Conservation (phyloP, 2,113 vertebrate species). For the Hippopotamus amphibius region DNA sequence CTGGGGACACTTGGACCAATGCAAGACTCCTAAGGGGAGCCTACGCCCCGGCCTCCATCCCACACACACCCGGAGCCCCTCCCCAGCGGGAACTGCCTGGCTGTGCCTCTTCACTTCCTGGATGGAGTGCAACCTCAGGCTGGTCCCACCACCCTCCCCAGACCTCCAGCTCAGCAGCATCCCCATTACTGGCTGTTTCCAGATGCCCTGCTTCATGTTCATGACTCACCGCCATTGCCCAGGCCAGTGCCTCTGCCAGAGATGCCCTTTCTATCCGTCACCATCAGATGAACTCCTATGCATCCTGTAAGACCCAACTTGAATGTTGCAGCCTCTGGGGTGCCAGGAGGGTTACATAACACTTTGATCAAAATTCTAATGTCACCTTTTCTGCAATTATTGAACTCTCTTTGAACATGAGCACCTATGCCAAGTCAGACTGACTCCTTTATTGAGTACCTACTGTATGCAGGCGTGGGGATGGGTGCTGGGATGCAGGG, state of each 20-base stretch:
- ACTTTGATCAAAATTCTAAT: neutral
- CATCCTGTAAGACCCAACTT: neutral
- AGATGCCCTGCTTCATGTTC: no score
- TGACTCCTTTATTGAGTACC: neutral
- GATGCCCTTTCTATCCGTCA: no score
- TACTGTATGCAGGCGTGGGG: no score
- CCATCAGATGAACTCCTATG: neutral
- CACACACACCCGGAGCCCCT: accelerated
- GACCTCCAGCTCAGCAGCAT: neutral
- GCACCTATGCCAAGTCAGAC: neutral
- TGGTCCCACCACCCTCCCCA: accelerated
- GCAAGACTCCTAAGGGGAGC: neutral
- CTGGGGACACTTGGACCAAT: accelerated
- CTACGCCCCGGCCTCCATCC: neutral
- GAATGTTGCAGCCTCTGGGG: neutral
- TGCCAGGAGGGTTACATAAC: neutral
- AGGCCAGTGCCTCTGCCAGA: neutral
- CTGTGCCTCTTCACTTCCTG: accelerated
- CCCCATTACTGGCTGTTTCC: accelerated
- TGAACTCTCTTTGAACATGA: neutral
- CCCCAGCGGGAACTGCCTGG: neutral
- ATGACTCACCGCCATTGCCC: neutral
- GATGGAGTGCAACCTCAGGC: neutral
- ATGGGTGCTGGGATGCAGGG: neutral
- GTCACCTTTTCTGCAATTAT: no score